Conservation (phyloP, 2,113 vertebrate genomes). For the Gymnobelideus leadbeateri region DNA sequence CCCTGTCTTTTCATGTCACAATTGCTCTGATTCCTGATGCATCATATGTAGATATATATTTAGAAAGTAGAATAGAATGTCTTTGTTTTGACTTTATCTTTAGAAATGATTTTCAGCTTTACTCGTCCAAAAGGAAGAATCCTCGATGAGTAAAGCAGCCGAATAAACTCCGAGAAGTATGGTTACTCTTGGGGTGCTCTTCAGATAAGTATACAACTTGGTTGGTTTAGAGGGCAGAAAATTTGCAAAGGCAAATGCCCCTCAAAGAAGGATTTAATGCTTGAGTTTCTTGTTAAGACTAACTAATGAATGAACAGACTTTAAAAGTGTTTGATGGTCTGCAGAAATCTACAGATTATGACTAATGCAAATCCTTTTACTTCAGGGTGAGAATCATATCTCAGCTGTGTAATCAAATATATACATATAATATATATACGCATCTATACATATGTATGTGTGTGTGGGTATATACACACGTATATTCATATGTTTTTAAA, state of each 20-base stretch:
- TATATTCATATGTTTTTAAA: not conserved
- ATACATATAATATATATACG: not conserved
- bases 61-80: not conserved
- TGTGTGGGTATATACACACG: not conserved
- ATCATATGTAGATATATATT: not conserved
- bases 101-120: not conserved
- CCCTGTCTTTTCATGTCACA: not conserved
- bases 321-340: not conserved
- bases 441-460: not conserved
- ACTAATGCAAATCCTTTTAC: not conserved
- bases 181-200: slow-evolving; percentile 23
- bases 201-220: not conserved
- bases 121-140: slow-evolving; percentile 18
- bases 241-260: not conserved
- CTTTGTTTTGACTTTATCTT: slow-evolving; percentile 12
- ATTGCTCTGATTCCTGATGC: slow-evolving; percentile 30
- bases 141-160: not conserved
- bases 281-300: not conserved
- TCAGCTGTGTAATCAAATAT: not conserved
- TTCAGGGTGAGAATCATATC: not conserved
- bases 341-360: not conserved
- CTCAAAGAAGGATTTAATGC: not conserved
- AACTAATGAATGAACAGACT: not conserved
- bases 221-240: not conserved
- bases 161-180: slow-evolving; percentile 36